Base-by-base conservation (phyloP, 2,113 vertebrate species). In the Malaclemys terrapin region DNA sequence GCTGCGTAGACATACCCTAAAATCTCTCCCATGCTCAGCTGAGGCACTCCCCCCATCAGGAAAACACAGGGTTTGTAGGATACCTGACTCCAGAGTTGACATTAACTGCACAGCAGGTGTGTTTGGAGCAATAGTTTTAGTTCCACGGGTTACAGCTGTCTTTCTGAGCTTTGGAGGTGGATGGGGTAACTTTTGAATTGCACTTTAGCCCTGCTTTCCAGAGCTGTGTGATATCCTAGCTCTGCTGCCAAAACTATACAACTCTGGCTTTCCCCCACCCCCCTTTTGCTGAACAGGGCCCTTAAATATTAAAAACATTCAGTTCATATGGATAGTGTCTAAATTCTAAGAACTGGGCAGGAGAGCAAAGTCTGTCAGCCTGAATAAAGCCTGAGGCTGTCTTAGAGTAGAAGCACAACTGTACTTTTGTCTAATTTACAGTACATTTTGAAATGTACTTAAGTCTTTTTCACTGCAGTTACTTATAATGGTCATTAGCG, bases 401-500 rank as follows among this genome's bases (percentile, higher is more conserved):
- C 97, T 93, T 89, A 45, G 87, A 19, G 8, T 82, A 50, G 89
- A 88, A 97, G 80, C 50, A 49, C 35, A 90, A 94, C 93, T 96
- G 91, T 91, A 97, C 93, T 95, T 91, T 97, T 89, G 91, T 88
- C 88, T 95, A 97, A 94, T 97, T 97, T 97, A 88, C 88, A 91
- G 93, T 93, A 93, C 91, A 91, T 95, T 98, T 83, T 95, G 93
- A 97, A 96, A 97, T 96, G 81, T 96, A 93, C 94, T 97, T 97
- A 96, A 72, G 88, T 59, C 92, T 24, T 97, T 92, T 95, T 90
- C 93, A 91, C 93, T 86, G 89, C 92, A 90, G 93, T 91, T 90
- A 62, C 79, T 95, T 98, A 85, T 94, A 94, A 96, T 84, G 94
- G 88, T 97, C 95, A 96, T 98, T 97, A 97, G 88, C 96, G 91